A percentile compares a stretch with the other conserved stretches of the same genome.
These are phyloP conservation scores for Neotoxoptera formosana DNA, from an alignment of 1,140 invertebrate species.

Conservation along the genomic window DNA sequence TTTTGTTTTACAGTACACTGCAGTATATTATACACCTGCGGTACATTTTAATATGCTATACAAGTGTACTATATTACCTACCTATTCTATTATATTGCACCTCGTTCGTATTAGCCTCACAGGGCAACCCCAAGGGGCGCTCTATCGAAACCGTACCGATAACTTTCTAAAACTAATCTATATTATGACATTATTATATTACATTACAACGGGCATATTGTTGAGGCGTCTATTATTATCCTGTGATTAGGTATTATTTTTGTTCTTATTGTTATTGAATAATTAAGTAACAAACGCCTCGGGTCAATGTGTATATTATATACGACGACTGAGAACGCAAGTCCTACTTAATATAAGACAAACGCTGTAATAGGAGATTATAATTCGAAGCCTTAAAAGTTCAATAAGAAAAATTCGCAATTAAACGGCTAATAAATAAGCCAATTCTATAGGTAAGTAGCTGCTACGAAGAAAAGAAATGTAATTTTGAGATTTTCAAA, in stretches of 20 bases:
- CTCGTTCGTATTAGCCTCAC: slow-evolving; percentile 23
- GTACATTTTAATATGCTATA: not conserved
- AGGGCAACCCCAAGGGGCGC: slow-evolving; percentile 51
- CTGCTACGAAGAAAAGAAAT: not conserved
- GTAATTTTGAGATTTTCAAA: not conserved
- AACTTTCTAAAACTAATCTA: slow-evolving; percentile 58
- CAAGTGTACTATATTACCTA: not conserved
- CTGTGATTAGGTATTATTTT: slow-evolving; percentile 52
- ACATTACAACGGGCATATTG: slow-evolving; percentile 38
- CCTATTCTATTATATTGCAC: slow-evolving; percentile 29
- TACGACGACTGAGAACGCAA: not conserved
- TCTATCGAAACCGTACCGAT: slow-evolving; percentile 32
- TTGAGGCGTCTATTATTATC: slow-evolving; percentile 45
- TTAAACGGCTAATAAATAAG: not conserved
- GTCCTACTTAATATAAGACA: not conserved
- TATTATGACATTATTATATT: slow-evolving; percentile 55
- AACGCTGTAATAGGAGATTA: not conserved
- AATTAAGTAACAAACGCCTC: slow-evolving; percentile 48
- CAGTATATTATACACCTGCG: not conserved
- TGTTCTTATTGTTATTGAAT: slow-evolving; percentile 55
- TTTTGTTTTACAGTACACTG: not conserved
- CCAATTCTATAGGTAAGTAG: not conserved
- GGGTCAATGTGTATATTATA: not conserved
- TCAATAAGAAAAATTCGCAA: not conserved
- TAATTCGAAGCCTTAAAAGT: not conserved